Conservation (phyloP, 2,888 invertebrate species). For the Taenaris catops region DNA sequence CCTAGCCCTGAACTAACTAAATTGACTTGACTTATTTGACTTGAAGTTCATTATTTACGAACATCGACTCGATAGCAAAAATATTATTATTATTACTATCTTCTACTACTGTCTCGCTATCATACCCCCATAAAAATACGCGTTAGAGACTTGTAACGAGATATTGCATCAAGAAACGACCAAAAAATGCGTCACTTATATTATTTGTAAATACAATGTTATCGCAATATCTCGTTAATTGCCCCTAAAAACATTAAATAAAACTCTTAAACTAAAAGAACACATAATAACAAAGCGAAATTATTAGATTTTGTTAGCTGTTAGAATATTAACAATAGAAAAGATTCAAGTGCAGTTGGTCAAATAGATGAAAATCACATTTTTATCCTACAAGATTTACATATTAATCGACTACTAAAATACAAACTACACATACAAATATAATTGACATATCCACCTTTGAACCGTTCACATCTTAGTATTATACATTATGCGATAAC, state of each 20-base stretch:
- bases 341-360: background rate
- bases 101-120: no score
- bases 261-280: conserved; percentile 58
- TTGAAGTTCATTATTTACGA: no score
- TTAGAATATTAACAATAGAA: background rate
- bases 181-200: no score
- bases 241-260: conserved; percentile 18
- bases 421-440: conserved; percentile 3
- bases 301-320: conserved; percentile 3
- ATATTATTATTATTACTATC: no score
- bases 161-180: background rate
- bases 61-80: no score
- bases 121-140: no score
- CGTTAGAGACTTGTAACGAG: background rate
- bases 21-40: no score
- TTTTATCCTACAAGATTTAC: no score
- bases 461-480: conserved; percentile 14
- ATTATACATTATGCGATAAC: conserved; percentile 23
- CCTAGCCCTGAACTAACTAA: no score
- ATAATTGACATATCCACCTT: conserved; percentile 9
- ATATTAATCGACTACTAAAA: no score
- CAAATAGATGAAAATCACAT: no score
- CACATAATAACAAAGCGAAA: conserved; percentile 34
- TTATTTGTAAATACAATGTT: no score
- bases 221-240: conserved; percentile 16